Evolutionary conservation across 2,113 vertebrate genomes (phyloP), one percentile per base, ranked within the genome.

Genomic region (Nansenia antarctica): DNA sequence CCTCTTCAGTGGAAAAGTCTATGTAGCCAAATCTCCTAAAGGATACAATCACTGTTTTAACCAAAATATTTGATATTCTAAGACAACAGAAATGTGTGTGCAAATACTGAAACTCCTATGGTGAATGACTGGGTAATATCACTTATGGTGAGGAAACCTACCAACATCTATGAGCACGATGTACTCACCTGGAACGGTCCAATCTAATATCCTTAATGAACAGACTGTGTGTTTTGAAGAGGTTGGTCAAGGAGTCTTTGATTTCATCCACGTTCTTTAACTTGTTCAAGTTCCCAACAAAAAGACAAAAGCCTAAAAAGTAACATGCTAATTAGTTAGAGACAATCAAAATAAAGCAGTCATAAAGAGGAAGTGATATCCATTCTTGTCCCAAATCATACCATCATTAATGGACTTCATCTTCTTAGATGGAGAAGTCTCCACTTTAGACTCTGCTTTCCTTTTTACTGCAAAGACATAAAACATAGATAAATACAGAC

Each of bases 1-100:
- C 95, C 73, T 96, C 94, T 55, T 85, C 49, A 11, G 86, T 83
- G 58, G 78, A 70, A 70, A 90, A 22, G 64, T 88, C 77, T 20
- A 89, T 24, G 76, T 67, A 59, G 0, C 85, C 87, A n/a, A 82
- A 67, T 70, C 80, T 90, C 58, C 89, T 89, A 58, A n/a, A 77
- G 32, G 9, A 58, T 15, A 24, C 52, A 58, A 58, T 12, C 12
- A 49, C 4, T 8, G 32, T 9, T 6, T 26, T 3, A 4, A 35
- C 3, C n/a, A n/a, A n/a, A n/a, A n/a, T n/a, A n/a, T n/a, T n/a
- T n/a, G n/a, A n/a, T n/a, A n/a, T n/a, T n/a, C n/a, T n/a, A n/a
- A n/a, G n/a, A n/a, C n/a, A n/a, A n/a, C n/a, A n/a, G n/a, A n/a
- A n/a, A n/a, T n/a, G n/a, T n/a, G n/a, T n/a, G n/a, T n/a, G n/a